These are phyloP conservation scores for Lophius piscatorius DNA, from an alignment of 2,113 vertebrate genomes.

Conservation along the genomic window DNA sequence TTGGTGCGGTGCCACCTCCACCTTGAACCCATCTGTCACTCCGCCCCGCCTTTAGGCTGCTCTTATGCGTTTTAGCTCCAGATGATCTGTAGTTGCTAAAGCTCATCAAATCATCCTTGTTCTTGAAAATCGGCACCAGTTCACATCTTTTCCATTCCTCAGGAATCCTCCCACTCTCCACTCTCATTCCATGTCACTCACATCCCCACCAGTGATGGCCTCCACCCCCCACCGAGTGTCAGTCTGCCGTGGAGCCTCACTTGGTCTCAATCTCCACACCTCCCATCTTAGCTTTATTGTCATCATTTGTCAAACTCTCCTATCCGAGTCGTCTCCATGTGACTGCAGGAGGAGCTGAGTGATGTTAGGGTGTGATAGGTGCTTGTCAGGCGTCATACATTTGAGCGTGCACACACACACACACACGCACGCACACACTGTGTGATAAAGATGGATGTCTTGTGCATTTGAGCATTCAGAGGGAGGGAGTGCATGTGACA, in stretches of 20 bases:
- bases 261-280: constrained; percentile 47
- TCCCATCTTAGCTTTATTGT: constrained; percentile 54
- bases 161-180: no score
- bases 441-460: constrained; percentile 67
- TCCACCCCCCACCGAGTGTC: constrained; percentile 40
- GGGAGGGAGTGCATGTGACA: constrained; percentile 65
- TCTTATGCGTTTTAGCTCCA: no score
- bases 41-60: no score
- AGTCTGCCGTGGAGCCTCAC: constrained; percentile 33
- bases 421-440: neutral
- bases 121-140: no score
- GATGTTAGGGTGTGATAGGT: constrained; percentile 59
- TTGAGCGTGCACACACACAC: neutral
- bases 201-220: constrained; percentile 6
- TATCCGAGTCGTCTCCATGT: constrained; percentile 34
- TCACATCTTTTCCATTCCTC: no score
- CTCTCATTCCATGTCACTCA: constrained; percentile 2
- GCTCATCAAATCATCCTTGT: no score
- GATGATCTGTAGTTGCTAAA: no score
- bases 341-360: constrained; percentile 33
- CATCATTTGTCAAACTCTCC: constrained; percentile 68
- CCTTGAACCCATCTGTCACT: no score
- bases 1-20: no score
- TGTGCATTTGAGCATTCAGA: constrained; percentile 56
- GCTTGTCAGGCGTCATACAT: constrained; percentile 42